phyloP scores from a whole-genome alignment of 2,888 invertebrate species.

The Cristatella mucedo region DNA sequence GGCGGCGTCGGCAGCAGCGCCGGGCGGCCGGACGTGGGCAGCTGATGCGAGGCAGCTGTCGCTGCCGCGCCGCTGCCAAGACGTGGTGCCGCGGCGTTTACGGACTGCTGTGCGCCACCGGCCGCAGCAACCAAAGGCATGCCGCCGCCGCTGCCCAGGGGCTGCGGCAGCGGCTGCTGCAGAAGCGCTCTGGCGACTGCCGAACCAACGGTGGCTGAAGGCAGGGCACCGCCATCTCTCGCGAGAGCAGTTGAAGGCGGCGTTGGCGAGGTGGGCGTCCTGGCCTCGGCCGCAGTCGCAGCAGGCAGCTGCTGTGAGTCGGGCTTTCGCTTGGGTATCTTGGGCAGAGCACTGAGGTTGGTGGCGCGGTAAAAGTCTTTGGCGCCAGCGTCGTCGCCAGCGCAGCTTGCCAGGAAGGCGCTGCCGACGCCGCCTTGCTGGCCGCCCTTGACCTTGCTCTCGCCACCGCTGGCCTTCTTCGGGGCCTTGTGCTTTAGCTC shows the following conservation, averaged over 20 bases:
- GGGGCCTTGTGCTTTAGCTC: no score
- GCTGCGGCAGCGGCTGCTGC: constrained; percentile 1
- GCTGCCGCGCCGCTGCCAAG: neutral
- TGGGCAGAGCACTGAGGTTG: neutral
- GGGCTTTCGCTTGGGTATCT: constrained; percentile 5
- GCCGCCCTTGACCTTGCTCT: neutral
- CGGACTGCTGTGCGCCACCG: constrained; percentile 2
- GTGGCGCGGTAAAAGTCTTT: neutral
- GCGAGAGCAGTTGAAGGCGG: neutral
- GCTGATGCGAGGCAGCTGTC: neutral
- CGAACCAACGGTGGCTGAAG: no score
- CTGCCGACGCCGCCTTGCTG: neutral
- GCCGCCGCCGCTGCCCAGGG: neutral
- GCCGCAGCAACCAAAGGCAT: no score
- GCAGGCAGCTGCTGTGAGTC: constrained; percentile 1
- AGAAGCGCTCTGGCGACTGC: no score
- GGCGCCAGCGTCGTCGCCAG: neutral
- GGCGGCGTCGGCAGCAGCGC: constrained; percentile 5
- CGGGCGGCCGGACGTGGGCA: neutral
- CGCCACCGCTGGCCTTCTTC: neutral
- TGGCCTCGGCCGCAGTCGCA: no score
- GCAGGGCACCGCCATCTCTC: no score
- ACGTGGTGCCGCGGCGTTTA: neutral
- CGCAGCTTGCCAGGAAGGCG: no score
- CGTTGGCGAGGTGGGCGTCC: constrained; percentile 5